Percentiles rank a stretch among this genome's conserved stretches.
These are phyloP conservation scores for Stegophylla sp. DNA, from an alignment of 2,888 invertebrate genomes.

Conservation along the genomic window DNA sequence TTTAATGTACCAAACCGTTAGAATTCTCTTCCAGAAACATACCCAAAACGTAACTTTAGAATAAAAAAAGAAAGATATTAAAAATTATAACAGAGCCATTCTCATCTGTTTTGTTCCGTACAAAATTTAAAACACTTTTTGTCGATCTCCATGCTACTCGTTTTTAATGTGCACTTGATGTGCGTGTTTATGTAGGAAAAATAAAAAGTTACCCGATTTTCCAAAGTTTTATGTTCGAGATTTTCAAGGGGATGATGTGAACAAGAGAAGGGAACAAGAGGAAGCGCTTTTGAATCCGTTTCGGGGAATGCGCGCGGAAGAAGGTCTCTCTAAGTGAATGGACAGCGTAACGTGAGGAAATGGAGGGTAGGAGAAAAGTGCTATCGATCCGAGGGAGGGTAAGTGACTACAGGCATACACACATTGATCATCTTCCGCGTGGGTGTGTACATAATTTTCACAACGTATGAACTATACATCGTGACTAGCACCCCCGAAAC, in stretches of 20 bases:
- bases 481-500: background rate
- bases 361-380: background rate
- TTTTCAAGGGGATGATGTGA: background rate
- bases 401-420: background rate
- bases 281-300: constrained; percentile 11
- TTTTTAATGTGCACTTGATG: constrained; percentile 11
- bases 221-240: background rate
- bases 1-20: too few relatives aligned
- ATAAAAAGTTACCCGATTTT: constrained; percentile 12
- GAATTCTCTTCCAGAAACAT: too few relatives aligned
- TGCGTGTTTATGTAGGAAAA: background rate
- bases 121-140: too few relatives aligned
- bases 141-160: too few relatives aligned
- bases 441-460: background rate
- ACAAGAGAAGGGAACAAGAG: background rate
- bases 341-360: background rate
- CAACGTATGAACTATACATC: background rate
- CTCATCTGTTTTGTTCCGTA: too few relatives aligned
- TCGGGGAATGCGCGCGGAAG: background rate
- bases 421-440: background rate
- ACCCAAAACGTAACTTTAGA: too few relatives aligned
- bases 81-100: too few relatives aligned
- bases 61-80: too few relatives aligned
- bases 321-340: background rate
- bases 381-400: background rate